Base-by-base conservation (phyloP, 2,113 vertebrate species). In the Boulengeromyrus knoepffleri region DNA sequence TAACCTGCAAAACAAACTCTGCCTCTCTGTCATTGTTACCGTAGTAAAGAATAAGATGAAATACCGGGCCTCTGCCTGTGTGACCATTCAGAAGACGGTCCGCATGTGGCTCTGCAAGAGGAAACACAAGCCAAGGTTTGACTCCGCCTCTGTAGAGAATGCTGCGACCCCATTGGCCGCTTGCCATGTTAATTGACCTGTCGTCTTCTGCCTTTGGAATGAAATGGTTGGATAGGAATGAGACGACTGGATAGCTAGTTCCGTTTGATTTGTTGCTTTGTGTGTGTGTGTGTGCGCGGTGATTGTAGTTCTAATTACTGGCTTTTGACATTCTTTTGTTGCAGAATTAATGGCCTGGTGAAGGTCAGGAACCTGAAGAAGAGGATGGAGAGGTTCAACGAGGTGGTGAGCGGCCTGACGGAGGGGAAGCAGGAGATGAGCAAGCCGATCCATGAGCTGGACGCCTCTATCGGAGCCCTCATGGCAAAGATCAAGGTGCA, bases 41-140 rank as follows among this genome's bases (percentile, higher is more conserved):
- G 42, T 95, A 99, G 99, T 99, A 92, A 97, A 95, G 92, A 97
- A 99, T 94, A 99, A 99, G 96, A 99, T 99, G 96, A 96, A 94
- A 88, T 99, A 99, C 89, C 95, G 99, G 95, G 98, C 98, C 4
- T 85, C 93, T 93, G 98, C 98, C 88, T 99, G 98, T 92, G 97
- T 99, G 95, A 99, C 98, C 96, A 98, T 99, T 92, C 99, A 99
- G 93, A 99, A 99, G 94, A 97, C 97, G 2, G 92, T 99, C 93
- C 97, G 98, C 88, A 99, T 99, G 99, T 99, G 98, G 98, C 95
- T 99, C 92, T 99, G 98, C 95, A 98, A 97, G 94, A 98, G 95
- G 93, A 98, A 97, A 93, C 97, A 99, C 94, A 98, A 97, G 96
- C 97, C 98, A 89, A 97, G 99, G 99, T 99, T 95, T 96, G 98